Evolutionary conservation across 2,888 invertebrate genomes (phyloP), one percentile per base, ranked within the genome.

Genomic region (Ptilodon capucinus): DNA sequence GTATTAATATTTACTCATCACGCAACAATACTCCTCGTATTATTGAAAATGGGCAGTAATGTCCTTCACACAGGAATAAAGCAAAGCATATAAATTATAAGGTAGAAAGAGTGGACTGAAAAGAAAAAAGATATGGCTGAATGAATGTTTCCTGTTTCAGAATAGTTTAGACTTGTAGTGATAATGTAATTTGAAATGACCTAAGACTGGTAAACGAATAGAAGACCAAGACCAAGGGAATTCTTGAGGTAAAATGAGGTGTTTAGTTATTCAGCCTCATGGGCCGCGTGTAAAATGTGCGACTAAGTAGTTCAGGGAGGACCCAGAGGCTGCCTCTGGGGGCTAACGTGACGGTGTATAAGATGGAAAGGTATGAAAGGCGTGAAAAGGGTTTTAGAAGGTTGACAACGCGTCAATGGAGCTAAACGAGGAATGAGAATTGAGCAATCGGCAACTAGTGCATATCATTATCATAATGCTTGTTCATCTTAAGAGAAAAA

Each of bases 381-480:
- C 53, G 57, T 66, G 57, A 63, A 63, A 52, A 60, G 49, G 57
- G 54, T 56, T 61, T 49, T 54, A 62, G 48, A 59, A 56, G 59
- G 62, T 64, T 56, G 59, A 46, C 46, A 52, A 47, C 42, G 39
- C 35, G 38, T 60, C 57, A 51, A 52, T 45, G 52, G 44, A 40
- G 23, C 18, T 19, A 38, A 14, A 8, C 14, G 14, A 13, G 14
- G 34, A 34, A 34, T 14, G 14, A 11, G 38, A 38, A 19, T 38
- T 18, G 38, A 36, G 8, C 14, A 32, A 14, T 14, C 14, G 14
- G 14, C 8, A 23, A 25, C 13, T 13, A 17, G 41, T n/a, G n/a
- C n/a, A n/a, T n/a, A n/a, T n/a, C n/a, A n/a, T n/a, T n/a, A n/a
- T n/a, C n/a, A n/a, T n/a, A n/a, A n/a, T n/a, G n/a, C 4, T 21